Conservation (phyloP, 1,140 invertebrate genomes). For the Heliconius eleuchia region DNA sequence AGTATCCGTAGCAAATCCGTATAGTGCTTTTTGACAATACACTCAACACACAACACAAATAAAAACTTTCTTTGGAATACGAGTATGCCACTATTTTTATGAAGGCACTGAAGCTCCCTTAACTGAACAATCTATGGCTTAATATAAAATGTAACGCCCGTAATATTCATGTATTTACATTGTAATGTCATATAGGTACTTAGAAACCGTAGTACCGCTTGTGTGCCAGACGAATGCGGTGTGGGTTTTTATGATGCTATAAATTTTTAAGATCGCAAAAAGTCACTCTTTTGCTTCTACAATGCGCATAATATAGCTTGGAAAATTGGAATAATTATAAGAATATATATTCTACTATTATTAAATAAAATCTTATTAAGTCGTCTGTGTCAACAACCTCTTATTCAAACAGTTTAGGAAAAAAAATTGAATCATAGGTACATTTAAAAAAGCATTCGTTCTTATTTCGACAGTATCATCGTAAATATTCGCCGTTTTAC, state of each 20-base stretch:
- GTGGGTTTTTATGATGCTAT: conserved; percentile 68
- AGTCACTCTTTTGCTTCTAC: conserved; percentile 54
- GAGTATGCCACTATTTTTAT: not conserved
- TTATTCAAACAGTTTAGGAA: not conserved
- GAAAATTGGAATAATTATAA: conserved; percentile 6
- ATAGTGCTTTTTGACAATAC: conserved; percentile 24
- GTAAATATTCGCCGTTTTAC: conserved; percentile 17
- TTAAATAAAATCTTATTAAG: too few relatives aligned
- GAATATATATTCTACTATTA: not conserved
- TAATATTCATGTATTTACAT: conserved; percentile 60
- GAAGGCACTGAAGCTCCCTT: not conserved
- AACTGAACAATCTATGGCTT: conserved; percentile 36
- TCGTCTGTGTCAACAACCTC: too few relatives aligned
- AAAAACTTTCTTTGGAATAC: not conserved
- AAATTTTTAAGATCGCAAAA: conserved; percentile 78
- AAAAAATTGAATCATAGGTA: not conserved
- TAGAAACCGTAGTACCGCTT: conserved; percentile 41
- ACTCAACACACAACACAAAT: not conserved
- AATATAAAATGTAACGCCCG: conserved; percentile 53
- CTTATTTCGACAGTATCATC: conserved; percentile 14
- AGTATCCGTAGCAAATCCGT: too few relatives aligned
- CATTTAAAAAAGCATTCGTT: not conserved
- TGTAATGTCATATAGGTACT: conserved; percentile 66
- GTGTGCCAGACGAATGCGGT: conserved; percentile 55
- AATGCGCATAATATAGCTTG: conserved; percentile 44